Base-by-base conservation (phyloP, 2,113 vertebrate species). In the Corydoras sp. region DNA sequence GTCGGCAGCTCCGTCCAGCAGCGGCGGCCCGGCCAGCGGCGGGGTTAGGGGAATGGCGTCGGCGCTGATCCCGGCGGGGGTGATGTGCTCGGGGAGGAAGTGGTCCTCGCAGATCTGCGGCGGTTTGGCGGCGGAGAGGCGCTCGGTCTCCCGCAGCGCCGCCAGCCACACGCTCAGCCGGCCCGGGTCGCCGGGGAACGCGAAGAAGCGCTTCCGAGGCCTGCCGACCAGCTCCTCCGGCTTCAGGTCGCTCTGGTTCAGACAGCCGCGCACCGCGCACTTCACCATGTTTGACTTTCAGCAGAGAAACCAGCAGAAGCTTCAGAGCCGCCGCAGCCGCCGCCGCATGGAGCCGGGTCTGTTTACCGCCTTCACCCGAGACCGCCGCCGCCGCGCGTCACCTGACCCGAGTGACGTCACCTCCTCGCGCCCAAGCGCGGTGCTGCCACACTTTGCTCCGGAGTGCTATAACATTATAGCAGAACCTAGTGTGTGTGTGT, bases 31-130 rank as follows among this genome's bases (percentile, higher is more conserved):
- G 13, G 86, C 88, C 71, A 87, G 77, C 1, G 81, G 84, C 0
- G 89, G 84, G 87, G 88, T 89, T 73, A 90, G 79, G 56, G 90
- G 89, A 4, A 90, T 86, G 65, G 88, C 88, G 10, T 88, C 86
- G 0, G 73, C 56, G 48, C 62, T 82, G 15, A 90, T 77, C 0
- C 83, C 86, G 0, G 10, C 29, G 1, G 24, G 4, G 0, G 81
- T 81, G 55, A 91, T 73, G 79, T 91, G 86, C 59, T 88, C 82
- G 0, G 83, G 82, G 50, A 91, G 84, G 74, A 91, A 91, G 79
- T 91, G 89, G 76, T 90, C 89, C 58, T 91, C 89, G 3, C 90
- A 91, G 75, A 91, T 89, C 1, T 77, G 12, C 3, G 81, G 76
- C 12, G 85, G 54, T 14, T 56, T n/a, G 54, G 54, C 84, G 0